These are phyloP conservation scores for Macrosteles quadrilineatus DNA, from an alignment of 1,140 invertebrate species.

Conservation along the genomic window DNA sequence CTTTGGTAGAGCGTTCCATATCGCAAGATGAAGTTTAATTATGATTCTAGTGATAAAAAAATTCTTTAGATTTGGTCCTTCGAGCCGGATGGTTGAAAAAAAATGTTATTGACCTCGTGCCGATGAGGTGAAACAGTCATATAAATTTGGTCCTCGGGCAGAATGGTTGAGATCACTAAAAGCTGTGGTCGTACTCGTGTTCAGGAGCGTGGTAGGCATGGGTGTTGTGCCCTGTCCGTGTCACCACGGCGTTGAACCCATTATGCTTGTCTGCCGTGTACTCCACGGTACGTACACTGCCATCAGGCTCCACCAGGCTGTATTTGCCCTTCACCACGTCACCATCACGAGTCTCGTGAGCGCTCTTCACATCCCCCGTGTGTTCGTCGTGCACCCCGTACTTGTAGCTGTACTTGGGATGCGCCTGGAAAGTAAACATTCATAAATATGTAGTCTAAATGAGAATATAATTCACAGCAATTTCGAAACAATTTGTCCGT, in stretches of 20 bases:
- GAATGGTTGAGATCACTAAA: too few relatives aligned
- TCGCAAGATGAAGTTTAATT: too few relatives aligned
- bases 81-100: too few relatives aligned
- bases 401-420: constrained; percentile 57
- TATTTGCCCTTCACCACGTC: constrained; percentile 58
- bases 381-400: constrained; percentile 57
- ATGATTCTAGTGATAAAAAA: too few relatives aligned
- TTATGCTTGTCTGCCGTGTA: constrained; percentile 62
- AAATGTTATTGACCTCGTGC: too few relatives aligned
- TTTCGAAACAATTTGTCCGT: neutral
- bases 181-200: too few relatives aligned
- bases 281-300: constrained; percentile 60
- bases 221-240: constrained; percentile 54
- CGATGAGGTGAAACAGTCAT: too few relatives aligned
- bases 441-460: constrained; percentile 1
- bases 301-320: constrained; percentile 60
- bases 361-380: constrained; percentile 57
- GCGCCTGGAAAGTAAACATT: constrained; percentile 47
- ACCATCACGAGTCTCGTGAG: constrained; percentile 56
- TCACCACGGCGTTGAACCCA: constrained; percentile 62
- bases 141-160: too few relatives aligned
- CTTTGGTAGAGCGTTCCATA: too few relatives aligned
- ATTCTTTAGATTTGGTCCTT: too few relatives aligned
- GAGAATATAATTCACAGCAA: too few relatives aligned
- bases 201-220: constrained; percentile 46